Base-by-base conservation (phyloP, 2,888 invertebrate genomes). In the Meghimatium bilineatum region DNA sequence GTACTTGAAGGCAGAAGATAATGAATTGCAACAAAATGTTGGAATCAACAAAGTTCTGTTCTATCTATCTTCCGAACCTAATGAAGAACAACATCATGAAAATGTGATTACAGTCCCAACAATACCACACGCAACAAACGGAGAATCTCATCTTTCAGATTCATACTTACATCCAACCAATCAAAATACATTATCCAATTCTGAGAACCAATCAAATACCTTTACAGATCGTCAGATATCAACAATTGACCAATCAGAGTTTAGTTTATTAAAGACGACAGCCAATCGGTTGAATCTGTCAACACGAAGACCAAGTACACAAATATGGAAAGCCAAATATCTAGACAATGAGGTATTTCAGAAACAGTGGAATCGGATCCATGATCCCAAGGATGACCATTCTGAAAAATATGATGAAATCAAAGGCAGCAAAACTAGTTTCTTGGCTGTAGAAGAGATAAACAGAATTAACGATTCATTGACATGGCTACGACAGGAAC, bases 301-400 rank as follows among this genome's bases (percentile, higher is more conserved):
- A 29, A 87, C 87, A 44, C 75, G 86, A 44, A 36, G 87, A 36
- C 84, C 84, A 38, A 87, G 87, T 38, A 75, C 82, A 44, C 69
- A 82, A 71, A 84, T 74, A 23, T 87, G 87, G 87, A 71, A 76
- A 20, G 84, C 80, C 6, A 52, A 83, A 67, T 85, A 85, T 69
- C 29, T 66, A 26, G 66, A 44, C 26, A 44, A 38, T 36, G 8
- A 26, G 3, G 5, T 12, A n/a, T 26, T 8, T 26, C 60, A 63
- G n/a, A 63, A n/a, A 63, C 32, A 36, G 32, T 63, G 60, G 60
- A n/a, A 63, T 63, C n/a, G 6, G 60, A 1, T 10, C 12, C 60
- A 8, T 5, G n/a, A 26, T 12, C 23, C 26, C 23, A 63, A 63
- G 23, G 60, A 63, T 1, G 6, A n/a, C n/a, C 6, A 63, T 23